Base-by-base conservation (phyloP, 2,113 vertebrate species). In the Calonectris borealis region DNA sequence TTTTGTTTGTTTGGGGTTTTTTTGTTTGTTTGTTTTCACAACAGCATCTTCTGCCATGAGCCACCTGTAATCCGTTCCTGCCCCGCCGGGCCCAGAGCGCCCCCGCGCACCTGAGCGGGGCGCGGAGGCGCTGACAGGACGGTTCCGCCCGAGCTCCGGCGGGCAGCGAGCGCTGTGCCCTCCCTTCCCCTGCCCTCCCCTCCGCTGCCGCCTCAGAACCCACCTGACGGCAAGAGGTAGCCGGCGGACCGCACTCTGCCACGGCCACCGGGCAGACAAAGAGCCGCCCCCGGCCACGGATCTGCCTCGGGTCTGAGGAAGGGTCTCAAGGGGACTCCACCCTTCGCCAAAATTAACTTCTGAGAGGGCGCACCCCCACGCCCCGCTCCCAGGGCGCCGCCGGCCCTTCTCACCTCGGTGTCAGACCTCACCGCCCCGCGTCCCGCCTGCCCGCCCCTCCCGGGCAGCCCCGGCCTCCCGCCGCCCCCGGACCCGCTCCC, bases 31-130 rank as follows among this genome's bases (percentile, higher is more conserved):
- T 26, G 21, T 16, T 29, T 36, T 12, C 2, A 20, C 4, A 44
- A 8, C 8, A 60, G 20, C n/a, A 73, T 16, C 42, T 31, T 66
- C 38, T 60, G n/a, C 69, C 36, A 8, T 0, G 40, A 57, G 36
- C 11, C 61, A 26, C 1, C 21, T 4, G 60, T 7, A 13, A 44
- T 2, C 10, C 10, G 9, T 7, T 11, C 5, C 42, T 14, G 20
- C 15, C 24, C 36, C 1, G 0, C 8, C 44, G 29, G 36, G 31
- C 73, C 26, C 46, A 7, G 29, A 73, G 32, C 40, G 5, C 31
- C n/a, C 9, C 20, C 27, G 13, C 26, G 20, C 48, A 34, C 80
- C 62, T 27, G 54, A 27, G 27, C 9, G 13, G 27, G 68, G 40
- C 26, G 40, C 17, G 34, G 32, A 26, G 34, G n/a, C 38, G 49